These are phyloP conservation scores for Trematomus bernacchii DNA, from an alignment of 2,797 vertebrate genomes.

Conservation along the genomic window DNA sequence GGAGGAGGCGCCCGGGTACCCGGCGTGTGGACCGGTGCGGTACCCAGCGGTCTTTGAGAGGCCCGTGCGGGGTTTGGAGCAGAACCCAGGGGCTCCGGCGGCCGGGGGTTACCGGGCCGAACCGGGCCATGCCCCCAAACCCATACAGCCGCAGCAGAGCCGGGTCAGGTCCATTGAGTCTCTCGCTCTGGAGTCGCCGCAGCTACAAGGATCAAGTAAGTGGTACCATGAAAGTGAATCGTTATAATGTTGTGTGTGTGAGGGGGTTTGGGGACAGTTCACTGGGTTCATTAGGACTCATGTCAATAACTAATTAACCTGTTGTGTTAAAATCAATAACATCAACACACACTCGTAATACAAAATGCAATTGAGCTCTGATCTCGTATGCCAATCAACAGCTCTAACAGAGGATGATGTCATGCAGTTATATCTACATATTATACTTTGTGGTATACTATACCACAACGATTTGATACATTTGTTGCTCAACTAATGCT, in stretches of 20 bases:
- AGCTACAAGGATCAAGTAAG: slow-evolving; percentile 71
- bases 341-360: neutral
- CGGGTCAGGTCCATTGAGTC: slow-evolving; percentile 80
- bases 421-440: neutral
- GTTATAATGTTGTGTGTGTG: neutral
- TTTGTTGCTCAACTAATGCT: neutral
- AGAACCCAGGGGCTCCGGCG: slow-evolving; percentile 55
- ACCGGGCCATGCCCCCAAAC: slow-evolving; percentile 49
- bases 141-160: slow-evolving; percentile 69
- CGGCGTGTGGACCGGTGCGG: slow-evolving; percentile 55
- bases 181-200: slow-evolving; percentile 79
- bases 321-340: neutral
- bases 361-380: neutral
- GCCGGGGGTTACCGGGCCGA: slow-evolving; percentile 65
- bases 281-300: neutral
- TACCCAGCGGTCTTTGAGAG: slow-evolving; percentile 74
- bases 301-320: neutral
- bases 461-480: neutral
- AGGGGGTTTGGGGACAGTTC: neutral
- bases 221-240: neutral
- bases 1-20: slow-evolving; percentile 64
- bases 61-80: slow-evolving; percentile 77
- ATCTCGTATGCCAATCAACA: neutral
- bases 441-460: neutral
- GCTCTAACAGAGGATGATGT: neutral